Percentiles rank a stretch among this genome's conserved stretches.
Evolutionary conservation across 2,797 vertebrate species (phyloP).

Genomic region (Takifugu ocellatus): DNA sequence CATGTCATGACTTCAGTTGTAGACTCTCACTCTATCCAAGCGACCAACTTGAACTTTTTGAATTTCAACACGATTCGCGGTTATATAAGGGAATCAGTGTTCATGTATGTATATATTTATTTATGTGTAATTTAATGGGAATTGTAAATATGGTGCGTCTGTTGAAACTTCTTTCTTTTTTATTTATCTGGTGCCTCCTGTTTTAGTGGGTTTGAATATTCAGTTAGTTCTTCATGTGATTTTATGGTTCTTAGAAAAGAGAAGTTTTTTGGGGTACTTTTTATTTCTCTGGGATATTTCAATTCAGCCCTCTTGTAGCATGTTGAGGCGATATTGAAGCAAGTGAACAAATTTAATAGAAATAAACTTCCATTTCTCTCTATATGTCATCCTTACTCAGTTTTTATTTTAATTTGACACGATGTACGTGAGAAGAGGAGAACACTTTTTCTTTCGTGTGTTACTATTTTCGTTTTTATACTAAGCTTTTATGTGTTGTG

Average conservation of each 20-base stretch:
- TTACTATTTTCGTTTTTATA: conserved; percentile 83
- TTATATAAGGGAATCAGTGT: conserved; percentile 99
- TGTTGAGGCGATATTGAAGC: conserved; percentile 93
- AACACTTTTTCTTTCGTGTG: conserved; percentile 77
- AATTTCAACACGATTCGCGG: conserved; percentile 92
- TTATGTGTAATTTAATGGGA: conserved; percentile 99
- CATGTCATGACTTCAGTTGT: conserved; percentile 93
- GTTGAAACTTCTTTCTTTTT: conserved; percentile 89
- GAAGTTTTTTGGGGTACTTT: conserved; percentile 84
- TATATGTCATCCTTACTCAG: conserved; percentile 82
- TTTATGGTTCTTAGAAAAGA: conserved; percentile 97
- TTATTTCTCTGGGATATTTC: conserved; percentile 88
- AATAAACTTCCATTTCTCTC: conserved; percentile 86
- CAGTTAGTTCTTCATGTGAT: conserved; percentile 97
- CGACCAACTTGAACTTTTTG: conserved; percentile 92
- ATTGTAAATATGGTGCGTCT: conserved; percentile 99
- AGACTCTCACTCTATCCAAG: conserved; percentile 78
- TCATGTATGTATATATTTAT: conserved; percentile 99
- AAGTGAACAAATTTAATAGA: conserved; percentile 89
- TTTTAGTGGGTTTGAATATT: conserved; percentile 99
- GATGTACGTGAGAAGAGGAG: conserved; percentile 79
- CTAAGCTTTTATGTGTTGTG: conserved; percentile 85
- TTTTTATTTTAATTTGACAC: conserved; percentile 76
- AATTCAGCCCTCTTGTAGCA: conserved; percentile 98
- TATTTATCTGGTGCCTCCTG: conserved; percentile 99